Percentiles rank a stretch among this genome's conserved stretches.
Evolutionary conservation across 2,888 invertebrate genomes (phyloP).

Genomic region (Philhelius pedissequus): DNA sequence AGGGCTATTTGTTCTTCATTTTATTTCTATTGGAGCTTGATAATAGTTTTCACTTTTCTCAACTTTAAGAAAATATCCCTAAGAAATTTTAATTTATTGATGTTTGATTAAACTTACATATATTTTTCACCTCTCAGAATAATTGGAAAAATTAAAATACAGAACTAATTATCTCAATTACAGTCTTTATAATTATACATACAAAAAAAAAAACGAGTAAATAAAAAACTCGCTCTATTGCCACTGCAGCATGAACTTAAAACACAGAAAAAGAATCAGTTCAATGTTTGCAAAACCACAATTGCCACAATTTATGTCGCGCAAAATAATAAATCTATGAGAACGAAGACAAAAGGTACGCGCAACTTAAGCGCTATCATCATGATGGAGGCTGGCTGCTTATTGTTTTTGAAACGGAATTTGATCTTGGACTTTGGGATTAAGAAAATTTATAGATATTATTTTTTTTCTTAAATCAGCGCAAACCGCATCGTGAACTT

Average conservation of each 20-base stretch:
- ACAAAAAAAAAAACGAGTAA: background rate
- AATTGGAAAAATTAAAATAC: conserved; percentile 11
- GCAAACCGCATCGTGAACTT: conserved; percentile 40
- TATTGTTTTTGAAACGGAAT: conserved; percentile 8
- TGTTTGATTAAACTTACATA: background rate
- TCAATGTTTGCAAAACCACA: conserved; percentile 62
- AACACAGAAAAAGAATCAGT: conserved; percentile 42
- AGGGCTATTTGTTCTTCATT: no score
- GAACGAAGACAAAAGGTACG: conserved; percentile 35
- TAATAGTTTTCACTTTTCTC: background rate
- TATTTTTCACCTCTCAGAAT: conserved; percentile 4
- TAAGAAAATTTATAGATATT: background rate
- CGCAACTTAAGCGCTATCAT: conserved; percentile 18
- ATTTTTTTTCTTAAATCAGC: background rate
- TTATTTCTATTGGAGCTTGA: no score
- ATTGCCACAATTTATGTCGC: conserved; percentile 52
- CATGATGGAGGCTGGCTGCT: background rate
- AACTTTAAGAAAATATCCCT: background rate
- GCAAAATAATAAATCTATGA: conserved; percentile 26
- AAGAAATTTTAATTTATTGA: background rate
- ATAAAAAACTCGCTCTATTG: background rate
- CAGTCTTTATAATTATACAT: no score
- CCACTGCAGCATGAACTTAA: conserved; percentile 28
- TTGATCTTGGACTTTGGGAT: conserved; percentile 66
- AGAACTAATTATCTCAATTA: conserved; percentile 45